phyloP scores from a whole-genome alignment of 2,113 vertebrate genomes.

The Ailurus styani region DNA sequence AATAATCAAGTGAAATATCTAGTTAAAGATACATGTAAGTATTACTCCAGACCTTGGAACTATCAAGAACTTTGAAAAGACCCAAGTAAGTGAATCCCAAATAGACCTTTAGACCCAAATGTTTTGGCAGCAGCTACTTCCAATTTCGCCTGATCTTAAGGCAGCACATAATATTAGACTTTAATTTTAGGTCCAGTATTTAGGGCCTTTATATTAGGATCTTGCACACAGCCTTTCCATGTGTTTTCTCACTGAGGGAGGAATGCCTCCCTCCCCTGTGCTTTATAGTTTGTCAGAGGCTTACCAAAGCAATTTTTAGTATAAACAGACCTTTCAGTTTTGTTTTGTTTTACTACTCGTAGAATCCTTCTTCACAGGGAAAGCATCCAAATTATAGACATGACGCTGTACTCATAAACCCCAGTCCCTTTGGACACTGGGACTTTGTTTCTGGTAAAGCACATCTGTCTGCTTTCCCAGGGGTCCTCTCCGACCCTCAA shows the following conservation, averaged over 20 bases:
- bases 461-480: background rate
- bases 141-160: background rate
- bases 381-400: background rate
- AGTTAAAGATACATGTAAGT: background rate
- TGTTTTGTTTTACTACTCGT: background rate
- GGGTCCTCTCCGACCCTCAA: background rate
- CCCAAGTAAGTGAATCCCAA: background rate
- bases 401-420: background rate
- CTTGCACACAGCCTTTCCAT: background rate
- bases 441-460: slow-evolving; percentile 13
- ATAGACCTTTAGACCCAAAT: background rate
- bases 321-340: slow-evolving; percentile 3
- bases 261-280: background rate
- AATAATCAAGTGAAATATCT: background rate
- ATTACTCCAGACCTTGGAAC: background rate
- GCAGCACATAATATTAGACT: background rate
- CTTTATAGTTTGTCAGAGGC: background rate
- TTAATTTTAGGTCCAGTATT: background rate
- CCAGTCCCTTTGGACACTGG: background rate
- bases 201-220: background rate
- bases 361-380: background rate
- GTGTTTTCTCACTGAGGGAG: background rate
- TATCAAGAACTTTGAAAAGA: background rate
- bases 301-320: background rate
- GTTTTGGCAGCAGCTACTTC: background rate